These are phyloP conservation scores for Trachemys scripta DNA, from an alignment of 2,113 vertebrate genomes.

Conservation along the genomic window DNA sequence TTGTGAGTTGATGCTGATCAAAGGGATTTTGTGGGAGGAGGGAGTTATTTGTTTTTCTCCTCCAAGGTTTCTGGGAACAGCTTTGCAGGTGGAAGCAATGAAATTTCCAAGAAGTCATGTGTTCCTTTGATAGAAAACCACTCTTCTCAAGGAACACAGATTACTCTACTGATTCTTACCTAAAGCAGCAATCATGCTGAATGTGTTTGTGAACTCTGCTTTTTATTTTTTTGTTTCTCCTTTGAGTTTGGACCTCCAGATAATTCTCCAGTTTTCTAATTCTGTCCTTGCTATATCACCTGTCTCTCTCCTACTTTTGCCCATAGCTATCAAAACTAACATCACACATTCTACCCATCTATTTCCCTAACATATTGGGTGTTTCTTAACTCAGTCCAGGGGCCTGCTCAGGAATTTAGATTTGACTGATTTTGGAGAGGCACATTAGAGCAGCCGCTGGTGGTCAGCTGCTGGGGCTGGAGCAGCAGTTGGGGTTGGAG, in stretches of 20 bases:
- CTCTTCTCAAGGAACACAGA: not conserved
- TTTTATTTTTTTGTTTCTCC: not conserved
- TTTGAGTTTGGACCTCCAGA: not conserved
- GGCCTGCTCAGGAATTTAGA: too few species aligned
- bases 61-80: not conserved
- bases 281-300: not conserved
- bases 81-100: not conserved
- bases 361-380: not conserved
- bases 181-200: not conserved
- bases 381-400: not conserved
- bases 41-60: not conserved
- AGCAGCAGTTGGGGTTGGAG: too few species aligned
- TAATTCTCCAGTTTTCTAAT: not conserved
- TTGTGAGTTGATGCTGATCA: not conserved
- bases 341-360: not conserved
- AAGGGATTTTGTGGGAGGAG: not conserved
- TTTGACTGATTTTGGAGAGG: too few species aligned
- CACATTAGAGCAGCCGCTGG: too few species aligned
- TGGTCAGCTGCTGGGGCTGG: too few species aligned
- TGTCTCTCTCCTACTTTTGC: not conserved
- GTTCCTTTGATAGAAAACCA: not conserved
- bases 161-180: not conserved
- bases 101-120: not conserved
- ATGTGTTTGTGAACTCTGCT: not conserved
- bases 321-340: not conserved